phyloP scores from a whole-genome alignment of 2,797 vertebrate species.

The Smutsia temminckii region DNA sequence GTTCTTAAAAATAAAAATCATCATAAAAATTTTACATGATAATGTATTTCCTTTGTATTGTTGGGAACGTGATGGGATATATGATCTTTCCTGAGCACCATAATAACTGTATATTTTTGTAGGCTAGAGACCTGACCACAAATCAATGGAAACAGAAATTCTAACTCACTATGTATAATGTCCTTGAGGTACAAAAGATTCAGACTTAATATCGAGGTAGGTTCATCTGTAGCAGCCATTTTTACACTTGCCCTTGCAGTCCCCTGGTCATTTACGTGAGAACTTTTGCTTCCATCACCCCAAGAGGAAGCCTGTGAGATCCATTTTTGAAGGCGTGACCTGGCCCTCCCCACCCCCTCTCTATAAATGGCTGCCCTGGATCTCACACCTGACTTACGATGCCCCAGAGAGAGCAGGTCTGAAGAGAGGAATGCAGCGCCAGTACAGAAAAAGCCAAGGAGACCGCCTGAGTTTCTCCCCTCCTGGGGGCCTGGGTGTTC shows the following conservation, averaged over 20 bases:
- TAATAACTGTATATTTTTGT: background rate
- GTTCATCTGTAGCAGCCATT: background rate
- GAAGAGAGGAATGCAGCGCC: background rate
- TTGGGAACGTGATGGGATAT: background rate
- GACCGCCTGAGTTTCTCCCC: background rate
- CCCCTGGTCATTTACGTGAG: background rate
- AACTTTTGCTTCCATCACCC: background rate
- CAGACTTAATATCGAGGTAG: conserved; percentile 32
- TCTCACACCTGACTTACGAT: background rate
- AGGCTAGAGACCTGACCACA: background rate
- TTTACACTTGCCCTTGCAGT: background rate
- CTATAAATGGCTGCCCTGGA: background rate
- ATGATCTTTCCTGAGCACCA: background rate
- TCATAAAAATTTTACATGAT: background rate
- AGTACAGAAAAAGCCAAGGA: background rate
- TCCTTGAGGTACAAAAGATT: conserved; percentile 34
- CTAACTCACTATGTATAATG: background rate
- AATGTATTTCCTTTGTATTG: background rate
- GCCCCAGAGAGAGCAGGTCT: background rate
- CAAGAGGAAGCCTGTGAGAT: background rate
- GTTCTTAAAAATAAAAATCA: conserved; percentile 33
- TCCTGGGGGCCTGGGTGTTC: background rate
- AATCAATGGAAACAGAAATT: conserved; percentile 17
- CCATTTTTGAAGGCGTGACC: background rate
- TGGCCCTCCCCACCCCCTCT: accelerated